Percentiles rank a stretch among this genome's conserved stretches.
phyloP scores from a whole-genome alignment of 2,113 vertebrate genomes.

The Nanorana parkeri region DNA sequence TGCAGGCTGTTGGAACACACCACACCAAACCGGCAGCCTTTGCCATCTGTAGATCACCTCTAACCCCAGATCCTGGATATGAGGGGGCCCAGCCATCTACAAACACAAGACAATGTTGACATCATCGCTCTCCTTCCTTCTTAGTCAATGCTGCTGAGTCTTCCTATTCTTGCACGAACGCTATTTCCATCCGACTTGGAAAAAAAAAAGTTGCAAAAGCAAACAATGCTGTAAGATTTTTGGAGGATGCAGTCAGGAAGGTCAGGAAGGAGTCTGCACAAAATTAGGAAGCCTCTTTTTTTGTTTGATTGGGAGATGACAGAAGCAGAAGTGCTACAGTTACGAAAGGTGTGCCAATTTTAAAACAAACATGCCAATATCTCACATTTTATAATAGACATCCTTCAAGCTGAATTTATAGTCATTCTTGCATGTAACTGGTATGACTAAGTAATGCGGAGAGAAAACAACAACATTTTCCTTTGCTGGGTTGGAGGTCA shows the following conservation, averaged over 20 bases:
- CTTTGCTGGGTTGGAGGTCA: no score
- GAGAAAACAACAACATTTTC: no score
- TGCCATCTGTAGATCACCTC: conserved; percentile 63
- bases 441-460: no score
- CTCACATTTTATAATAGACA: no score
- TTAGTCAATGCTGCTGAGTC: conserved; percentile 65
- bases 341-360: background rate
- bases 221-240: conserved; percentile 79
- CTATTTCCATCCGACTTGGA: conserved; percentile 81
- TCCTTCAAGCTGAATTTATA: no score
- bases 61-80: conserved; percentile 80
- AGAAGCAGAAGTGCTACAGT: background rate
- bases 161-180: conserved; percentile 80
- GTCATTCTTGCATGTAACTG: no score
- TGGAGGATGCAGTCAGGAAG: conserved; percentile 81
- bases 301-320: conserved; percentile 61
- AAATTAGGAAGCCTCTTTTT: conserved; percentile 76
- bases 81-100: conserved; percentile 71
- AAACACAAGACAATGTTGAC: conserved; percentile 69
- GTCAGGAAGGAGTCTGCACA: conserved; percentile 76
- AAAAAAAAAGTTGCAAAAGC: conserved; percentile 43
- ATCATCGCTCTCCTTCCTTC: conserved; percentile 69
- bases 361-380: background rate
- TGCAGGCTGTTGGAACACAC: conserved; percentile 63
- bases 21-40: conserved; percentile 62